These are phyloP conservation scores for Argynnis bischoffii DNA, from an alignment of 2,888 invertebrate genomes.

Conservation along the genomic window DNA sequence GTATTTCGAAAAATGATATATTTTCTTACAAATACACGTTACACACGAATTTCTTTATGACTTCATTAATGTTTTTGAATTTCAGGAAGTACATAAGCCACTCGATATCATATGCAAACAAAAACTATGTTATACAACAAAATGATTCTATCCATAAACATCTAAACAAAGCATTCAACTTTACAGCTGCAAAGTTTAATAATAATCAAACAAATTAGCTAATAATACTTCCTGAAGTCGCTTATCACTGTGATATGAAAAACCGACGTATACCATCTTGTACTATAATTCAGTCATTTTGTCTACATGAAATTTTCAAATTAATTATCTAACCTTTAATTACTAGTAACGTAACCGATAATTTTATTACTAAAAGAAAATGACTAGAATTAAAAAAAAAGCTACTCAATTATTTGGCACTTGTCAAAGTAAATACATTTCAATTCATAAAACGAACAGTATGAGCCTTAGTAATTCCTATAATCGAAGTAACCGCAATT, in stretches of 20 bases:
- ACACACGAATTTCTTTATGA: not conserved
- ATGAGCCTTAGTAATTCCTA: slow-evolving; percentile 26
- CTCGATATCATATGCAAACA: not conserved
- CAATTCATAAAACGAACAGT: slow-evolving; percentile 25
- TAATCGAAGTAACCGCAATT: slow-evolving; percentile 31
- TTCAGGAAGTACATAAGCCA: slow-evolving; percentile 6
- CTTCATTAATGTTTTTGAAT: not conserved
- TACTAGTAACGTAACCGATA: too few relatives aligned
- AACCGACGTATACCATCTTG: slow-evolving; percentile 52
- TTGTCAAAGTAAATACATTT: slow-evolving; percentile 2
- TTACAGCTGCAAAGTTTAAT: not conserved
- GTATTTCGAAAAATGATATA: slow-evolving; percentile 16
- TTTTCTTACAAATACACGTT: slow-evolving; percentile 2
- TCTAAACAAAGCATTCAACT: not conserved
- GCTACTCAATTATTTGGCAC: slow-evolving; percentile 24
- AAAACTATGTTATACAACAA: too few relatives aligned
- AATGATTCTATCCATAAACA: too few relatives aligned
- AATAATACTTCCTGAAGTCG: not conserved
- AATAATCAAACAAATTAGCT: not conserved
- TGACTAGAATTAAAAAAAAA: slow-evolving; percentile 11
- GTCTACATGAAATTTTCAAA: slow-evolving; percentile 25
- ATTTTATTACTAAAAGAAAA: not conserved
- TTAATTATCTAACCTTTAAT: too few relatives aligned
- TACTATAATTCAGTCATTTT: slow-evolving; percentile 49
- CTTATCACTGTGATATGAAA: slow-evolving; percentile 42